Percentiles rank a stretch among this genome's conserved stretches.
Evolutionary conservation across 2,113 vertebrate genomes (phyloP).

Genomic region (Neogale vison): DNA sequence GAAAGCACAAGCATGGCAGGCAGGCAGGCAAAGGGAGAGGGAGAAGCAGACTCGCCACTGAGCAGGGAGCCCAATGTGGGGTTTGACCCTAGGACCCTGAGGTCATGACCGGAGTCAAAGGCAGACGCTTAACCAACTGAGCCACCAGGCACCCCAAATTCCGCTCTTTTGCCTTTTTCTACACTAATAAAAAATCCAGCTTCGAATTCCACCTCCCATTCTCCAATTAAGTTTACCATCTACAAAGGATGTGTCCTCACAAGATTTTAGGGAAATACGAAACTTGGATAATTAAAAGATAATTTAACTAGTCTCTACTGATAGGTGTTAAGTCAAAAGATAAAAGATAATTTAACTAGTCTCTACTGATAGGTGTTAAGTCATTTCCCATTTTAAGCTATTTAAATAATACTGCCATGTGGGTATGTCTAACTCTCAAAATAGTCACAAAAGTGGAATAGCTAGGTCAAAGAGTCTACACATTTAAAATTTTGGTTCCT

Average conservation of each 20-base stretch:
- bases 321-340: neutral
- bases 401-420: neutral
- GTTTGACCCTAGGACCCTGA: neutral
- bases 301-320: conserved; percentile 18
- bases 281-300: neutral
- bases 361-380: neutral
- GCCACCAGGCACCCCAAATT: neutral
- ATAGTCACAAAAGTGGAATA: neutral
- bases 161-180: neutral
- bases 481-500: neutral
- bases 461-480: neutral
- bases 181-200: neutral
- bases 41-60: neutral
- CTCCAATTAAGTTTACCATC: neutral
- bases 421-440: neutral
- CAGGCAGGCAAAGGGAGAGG: neutral
- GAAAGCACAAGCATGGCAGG: neutral
- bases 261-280: conserved; percentile 17
- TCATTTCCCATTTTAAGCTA: neutral
- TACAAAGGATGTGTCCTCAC: neutral
- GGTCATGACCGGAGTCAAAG: neutral
- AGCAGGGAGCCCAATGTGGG: neutral
- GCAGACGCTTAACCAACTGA: neutral
- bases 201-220: neutral
- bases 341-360: neutral